phyloP scores from a whole-genome alignment of 2,797 vertebrate species.

The Percopsis omiscomaycus region DNA sequence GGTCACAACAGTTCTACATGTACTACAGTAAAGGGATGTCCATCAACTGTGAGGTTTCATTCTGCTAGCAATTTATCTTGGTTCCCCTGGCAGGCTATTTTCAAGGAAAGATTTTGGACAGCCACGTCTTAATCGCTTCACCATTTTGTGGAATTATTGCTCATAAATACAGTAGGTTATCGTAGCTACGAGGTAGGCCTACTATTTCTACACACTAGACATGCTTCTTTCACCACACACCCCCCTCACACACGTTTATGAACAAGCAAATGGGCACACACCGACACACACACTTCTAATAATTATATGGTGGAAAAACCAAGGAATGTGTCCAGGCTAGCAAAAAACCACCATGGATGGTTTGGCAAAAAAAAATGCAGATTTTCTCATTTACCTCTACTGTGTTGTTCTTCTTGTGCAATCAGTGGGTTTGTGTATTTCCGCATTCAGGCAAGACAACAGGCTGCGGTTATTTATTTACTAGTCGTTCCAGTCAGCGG shows the following conservation, averaged over 20 bases:
- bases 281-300: conserved; percentile 55
- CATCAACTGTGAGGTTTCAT: conserved; percentile 19
- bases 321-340: conserved; percentile 77
- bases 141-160: conserved; percentile 35
- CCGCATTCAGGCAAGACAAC: conserved; percentile 61
- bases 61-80: conserved; percentile 26
- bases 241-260: conserved; percentile 20
- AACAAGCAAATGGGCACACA: conserved; percentile 9
- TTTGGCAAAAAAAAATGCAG: conserved; percentile 60
- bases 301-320: conserved; percentile 72
- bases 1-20: background rate
- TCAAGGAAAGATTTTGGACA: conserved; percentile 15
- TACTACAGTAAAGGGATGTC: background rate
- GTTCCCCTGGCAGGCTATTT: conserved; percentile 31
- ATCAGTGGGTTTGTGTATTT: conserved; percentile 56
- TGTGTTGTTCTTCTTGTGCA: conserved; percentile 52
- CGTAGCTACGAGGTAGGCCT: conserved; percentile 33
- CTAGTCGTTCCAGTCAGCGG: conserved; percentile 49
- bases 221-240: conserved; percentile 47
- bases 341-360: conserved; percentile 60
- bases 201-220: conserved; percentile 34
- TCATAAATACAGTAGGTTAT: conserved; percentile 29
- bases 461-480: conserved; percentile 61
- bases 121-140: conserved; percentile 37
- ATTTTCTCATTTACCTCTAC: conserved; percentile 51